Conservation (phyloP, 1,140 invertebrate species). For the Pachyrhynchus sulphureomaculatus region DNA sequence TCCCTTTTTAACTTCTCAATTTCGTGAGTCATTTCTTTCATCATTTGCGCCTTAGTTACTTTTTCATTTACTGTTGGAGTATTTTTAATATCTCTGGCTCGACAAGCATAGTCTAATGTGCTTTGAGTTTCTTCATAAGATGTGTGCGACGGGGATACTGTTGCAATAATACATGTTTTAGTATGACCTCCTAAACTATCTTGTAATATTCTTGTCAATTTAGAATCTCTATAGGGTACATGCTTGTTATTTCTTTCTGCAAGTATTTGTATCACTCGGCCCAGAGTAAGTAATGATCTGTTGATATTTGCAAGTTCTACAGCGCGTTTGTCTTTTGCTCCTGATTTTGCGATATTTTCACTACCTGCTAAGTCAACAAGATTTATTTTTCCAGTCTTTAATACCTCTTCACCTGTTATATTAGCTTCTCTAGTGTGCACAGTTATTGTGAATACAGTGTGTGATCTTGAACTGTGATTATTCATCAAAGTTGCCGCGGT, state of each 20-base stretch:
- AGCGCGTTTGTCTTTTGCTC: conserved; percentile 85
- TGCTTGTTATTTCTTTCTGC: conserved; percentile 66
- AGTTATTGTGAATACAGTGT: conserved; percentile 95
- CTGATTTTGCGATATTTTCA: conserved; percentile 94
- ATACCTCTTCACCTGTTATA: conserved; percentile 84
- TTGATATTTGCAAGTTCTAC: conserved; percentile 97
- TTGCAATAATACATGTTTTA: conserved; percentile 84
- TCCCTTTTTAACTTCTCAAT: conserved; percentile 25
- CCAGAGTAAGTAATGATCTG: conserved; percentile 74
- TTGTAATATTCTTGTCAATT: conserved; percentile 89
- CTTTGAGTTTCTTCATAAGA: conserved; percentile 93
- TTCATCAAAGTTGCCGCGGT: conserved; percentile 96
- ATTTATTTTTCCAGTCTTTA: conserved; percentile 96
- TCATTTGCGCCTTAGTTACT: conserved; percentile 30
- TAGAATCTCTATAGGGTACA: conserved; percentile 71
- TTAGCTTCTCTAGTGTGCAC: conserved; percentile 91
- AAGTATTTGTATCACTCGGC: conserved; percentile 94
- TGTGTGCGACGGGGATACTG: conserved; percentile 83
- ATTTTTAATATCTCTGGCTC: conserved; percentile 95
- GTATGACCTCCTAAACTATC: conserved; percentile 96
- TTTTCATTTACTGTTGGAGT: conserved; percentile 94
- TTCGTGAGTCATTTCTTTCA: conserved; percentile 29
- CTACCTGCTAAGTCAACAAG: conserved; percentile 95
- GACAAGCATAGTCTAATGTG: conserved; percentile 92
- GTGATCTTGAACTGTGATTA: conserved; percentile 89